These are phyloP conservation scores for Tangachromis dhanisi DNA, from an alignment of 2,113 vertebrate genomes.

Conservation along the genomic window DNA sequence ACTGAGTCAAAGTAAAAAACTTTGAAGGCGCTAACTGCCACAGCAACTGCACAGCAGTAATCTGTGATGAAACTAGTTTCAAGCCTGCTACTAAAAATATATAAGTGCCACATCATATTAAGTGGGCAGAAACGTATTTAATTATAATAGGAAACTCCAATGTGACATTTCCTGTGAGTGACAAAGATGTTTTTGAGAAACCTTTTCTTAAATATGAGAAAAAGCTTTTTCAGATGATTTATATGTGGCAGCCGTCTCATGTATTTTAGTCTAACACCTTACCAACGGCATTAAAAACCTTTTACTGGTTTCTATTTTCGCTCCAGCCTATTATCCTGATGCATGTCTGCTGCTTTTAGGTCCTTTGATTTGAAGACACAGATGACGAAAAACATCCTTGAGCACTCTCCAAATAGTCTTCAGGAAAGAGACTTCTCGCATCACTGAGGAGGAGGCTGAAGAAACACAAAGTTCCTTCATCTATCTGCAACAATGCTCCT, in stretches of 20 bases:
- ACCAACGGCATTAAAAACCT: not conserved
- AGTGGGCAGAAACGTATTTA: not conserved
- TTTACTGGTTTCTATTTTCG: not conserved
- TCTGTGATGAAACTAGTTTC: not conserved
- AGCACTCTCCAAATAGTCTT: not conserved
- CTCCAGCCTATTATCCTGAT: not conserved
- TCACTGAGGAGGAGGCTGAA: not conserved
- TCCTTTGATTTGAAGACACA: not conserved
- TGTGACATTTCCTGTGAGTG: not conserved
- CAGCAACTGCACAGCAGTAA: not conserved
- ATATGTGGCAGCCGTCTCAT: not conserved
- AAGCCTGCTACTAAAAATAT: not conserved
- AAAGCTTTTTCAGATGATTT: not conserved
- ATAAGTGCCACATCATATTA: not conserved
- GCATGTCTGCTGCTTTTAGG: not conserved
- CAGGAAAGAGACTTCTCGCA: not conserved
- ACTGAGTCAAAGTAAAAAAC: not conserved
- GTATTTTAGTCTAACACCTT: not conserved
- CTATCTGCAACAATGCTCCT: not conserved
- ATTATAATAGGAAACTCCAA: not conserved
- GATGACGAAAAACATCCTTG: not conserved
- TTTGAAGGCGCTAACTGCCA: not conserved
- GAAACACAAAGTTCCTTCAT: not conserved
- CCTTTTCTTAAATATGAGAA: not conserved
- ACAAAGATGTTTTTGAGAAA: not conserved